Base-by-base conservation (phyloP, 2,888 invertebrate species). In the Troides oblongomaculatus region DNA sequence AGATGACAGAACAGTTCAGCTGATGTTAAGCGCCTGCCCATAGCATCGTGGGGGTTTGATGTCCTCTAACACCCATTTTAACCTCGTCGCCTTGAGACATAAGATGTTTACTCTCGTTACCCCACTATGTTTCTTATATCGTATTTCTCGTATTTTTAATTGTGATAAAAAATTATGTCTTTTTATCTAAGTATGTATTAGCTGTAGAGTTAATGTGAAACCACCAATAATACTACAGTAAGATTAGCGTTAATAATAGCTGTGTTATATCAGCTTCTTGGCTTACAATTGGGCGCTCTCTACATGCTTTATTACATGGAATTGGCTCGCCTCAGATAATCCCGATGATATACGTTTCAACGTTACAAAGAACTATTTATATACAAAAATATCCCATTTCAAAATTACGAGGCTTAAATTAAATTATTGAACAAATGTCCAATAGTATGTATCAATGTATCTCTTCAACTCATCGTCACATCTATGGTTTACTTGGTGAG, bases 161-260 rank as follows among this genome's bases (percentile, higher is more conserved):
- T 46, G 7, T 10, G 46, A 8, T 46, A 14, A 14, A 8, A 46
- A 46, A 46, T 12, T 46, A 50, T 50, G 14, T 17, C 50, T 50
- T 50, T 10, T 50, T 14, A 50, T 10, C 0, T 17, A 30, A 59
- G 39, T 21, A 1, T 21, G 57, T 57, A 56, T 56, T 56, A 56
- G 56, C 1, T 18, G n/a, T 18, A 56, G 21, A 57, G 4, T 8
- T 21, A 57, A 21, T 21, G 21, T 57, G 21, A 21, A 57, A 21
- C 53, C 57, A 57, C 57, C 57, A 18, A 21, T 8, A 57, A 57
- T 57, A 21, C 50, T 50, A 57, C 61, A n/a, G 3, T 7, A n/a
- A 63, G 68, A 59, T 68, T 68, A 68, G 14, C 46, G 36, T 68
- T 30, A 59, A 46, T 63, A 68, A 36, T 68, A 63, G 68, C 59